Percentiles rank a stretch among this genome's conserved stretches.
Evolutionary conservation across 2,888 invertebrate species (phyloP).

Genomic region (Arrhopalites spinosus): DNA sequence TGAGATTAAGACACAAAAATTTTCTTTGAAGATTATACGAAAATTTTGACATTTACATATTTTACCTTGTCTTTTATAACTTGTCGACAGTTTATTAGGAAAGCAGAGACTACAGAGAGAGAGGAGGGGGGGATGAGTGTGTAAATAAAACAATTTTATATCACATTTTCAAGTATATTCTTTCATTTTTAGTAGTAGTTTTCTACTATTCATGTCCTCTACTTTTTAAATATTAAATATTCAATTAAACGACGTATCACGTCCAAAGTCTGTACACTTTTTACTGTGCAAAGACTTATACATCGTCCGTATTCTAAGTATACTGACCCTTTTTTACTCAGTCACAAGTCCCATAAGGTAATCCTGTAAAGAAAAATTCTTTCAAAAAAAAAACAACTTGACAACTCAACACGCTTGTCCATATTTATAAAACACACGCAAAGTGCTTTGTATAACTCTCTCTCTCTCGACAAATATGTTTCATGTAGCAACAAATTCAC

Average conservation of each 20-base stretch:
- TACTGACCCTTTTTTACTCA: not conserved
- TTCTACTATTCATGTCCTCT: not conserved
- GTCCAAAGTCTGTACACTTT: not conserved
- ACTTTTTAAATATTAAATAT: constrained; percentile 4
- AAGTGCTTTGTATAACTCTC: not conserved
- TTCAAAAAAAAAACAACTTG: not conserved
- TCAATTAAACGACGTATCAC: not conserved
- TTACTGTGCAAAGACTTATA: not conserved
- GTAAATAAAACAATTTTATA: not conserved
- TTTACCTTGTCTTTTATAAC: not conserved
- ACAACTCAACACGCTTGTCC: not conserved
- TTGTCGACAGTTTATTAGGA: no score
- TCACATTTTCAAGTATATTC: constrained; percentile 4
- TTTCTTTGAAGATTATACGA: not conserved
- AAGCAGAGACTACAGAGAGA: not conserved
- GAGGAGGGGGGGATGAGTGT: not conserved
- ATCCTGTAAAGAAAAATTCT: not conserved
- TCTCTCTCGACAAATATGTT: not conserved
- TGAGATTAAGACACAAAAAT: not conserved
- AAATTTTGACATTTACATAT: not conserved
- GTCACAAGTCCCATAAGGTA: not conserved
- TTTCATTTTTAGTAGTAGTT: not conserved
- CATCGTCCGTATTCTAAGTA: not conserved
- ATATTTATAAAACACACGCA: not conserved
- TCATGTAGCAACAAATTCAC: not conserved